Evolutionary conservation across 2,888 invertebrate species (phyloP), one percentile per base, ranked within the genome.

Genomic region (Gryllus longicercus): DNA sequence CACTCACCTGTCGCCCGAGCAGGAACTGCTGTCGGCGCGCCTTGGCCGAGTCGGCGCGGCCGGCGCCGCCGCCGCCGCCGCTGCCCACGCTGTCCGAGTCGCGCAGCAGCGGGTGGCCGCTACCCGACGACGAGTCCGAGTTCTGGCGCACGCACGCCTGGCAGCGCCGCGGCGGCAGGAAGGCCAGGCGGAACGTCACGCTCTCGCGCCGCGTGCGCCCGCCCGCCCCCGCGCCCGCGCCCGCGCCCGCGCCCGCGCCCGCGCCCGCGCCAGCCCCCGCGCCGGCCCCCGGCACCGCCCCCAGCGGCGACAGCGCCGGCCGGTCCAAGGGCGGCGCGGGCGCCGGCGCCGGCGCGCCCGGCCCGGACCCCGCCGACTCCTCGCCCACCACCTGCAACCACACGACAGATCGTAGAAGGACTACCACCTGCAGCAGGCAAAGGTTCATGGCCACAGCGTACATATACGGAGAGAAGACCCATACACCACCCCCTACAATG

Each of bases 71-170:
- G 21, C 21, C 50, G 78, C 51, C 74, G 74, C 18, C 50, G 78
- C 78, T 63, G 78, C 51, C 75, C 21, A 16, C 77, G 78, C 63
- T 11, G 81, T 80, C n/a, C 81, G 81, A 50, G 82, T 81, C 76
- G 63, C 79, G 21, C 78, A 74, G 49, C 77, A 85, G 80, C 18
- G 85, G 84, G 25, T 84, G 84, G 1, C 84, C 84, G 78, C 84
- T 84, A 78, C 84, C 84, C 76, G 84, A 83, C 12, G 84, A 84
- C 25, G 85, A 85, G 78, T 85, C 85, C 8, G 84, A 84, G 81
- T 84, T 85, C 82, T 85, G 85, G 10, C 85, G 82, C 38, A 84
- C 82, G 79, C 85, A 85, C 8, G 84, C 83, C 79, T 84, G 83
- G 77, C 85, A 85, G 2, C 84, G 83, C 12, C 84, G 84, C 79